Base-by-base conservation (phyloP, 1,140 invertebrate species). In the Carposina sasakii region DNA sequence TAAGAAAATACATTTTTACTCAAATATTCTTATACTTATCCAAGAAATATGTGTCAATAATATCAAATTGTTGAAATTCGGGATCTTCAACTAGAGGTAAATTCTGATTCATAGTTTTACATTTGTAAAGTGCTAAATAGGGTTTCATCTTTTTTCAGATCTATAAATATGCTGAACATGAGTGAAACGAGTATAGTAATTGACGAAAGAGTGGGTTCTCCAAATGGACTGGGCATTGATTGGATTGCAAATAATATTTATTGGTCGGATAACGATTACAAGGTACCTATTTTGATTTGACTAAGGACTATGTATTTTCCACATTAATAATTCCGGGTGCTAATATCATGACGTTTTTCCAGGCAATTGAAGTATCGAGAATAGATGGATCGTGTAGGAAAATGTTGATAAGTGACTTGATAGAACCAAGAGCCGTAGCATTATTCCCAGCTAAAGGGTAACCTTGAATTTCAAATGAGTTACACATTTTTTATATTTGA, bases 171-270 rank as follows among this genome's bases (percentile, higher is more conserved):
- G 86, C 63, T 88, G 21, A 89, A 92, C 54, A 85, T 90, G 50
- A 88, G 87, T 1, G 86, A 91, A 45, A 86, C 87, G 6, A 88
- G 85, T 55, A 87, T 87, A 0, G 81, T 94, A 13, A 76, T 92
- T 31, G 78, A 82, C 39, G 83, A 85, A 12, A 87, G 89, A 37
- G 53, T 90, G 48, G 77, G 91, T 52, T 88, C 88, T 55, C 92
- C 93, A 3, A 92, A 95, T 68, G 93, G 94, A 24, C 76, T 97
- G 22, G 93, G 93, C 0, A 88, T 97, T 0, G 96, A 97, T 73
- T 96, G 94, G 94, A 87, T 96, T 41, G 91, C 93, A 12, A 88
- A 94, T 47, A 97, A 97, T 71, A 87, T 98, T 15, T 97, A 97
- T 71, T 97, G 94, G 94, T 94, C 93, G 1, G 94, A 96, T 69